A percentile compares a stretch with the other conserved stretches of the same genome.
phyloP scores from a whole-genome alignment of 2,888 invertebrate genomes.

The Lasioglossum zephyrum region DNA sequence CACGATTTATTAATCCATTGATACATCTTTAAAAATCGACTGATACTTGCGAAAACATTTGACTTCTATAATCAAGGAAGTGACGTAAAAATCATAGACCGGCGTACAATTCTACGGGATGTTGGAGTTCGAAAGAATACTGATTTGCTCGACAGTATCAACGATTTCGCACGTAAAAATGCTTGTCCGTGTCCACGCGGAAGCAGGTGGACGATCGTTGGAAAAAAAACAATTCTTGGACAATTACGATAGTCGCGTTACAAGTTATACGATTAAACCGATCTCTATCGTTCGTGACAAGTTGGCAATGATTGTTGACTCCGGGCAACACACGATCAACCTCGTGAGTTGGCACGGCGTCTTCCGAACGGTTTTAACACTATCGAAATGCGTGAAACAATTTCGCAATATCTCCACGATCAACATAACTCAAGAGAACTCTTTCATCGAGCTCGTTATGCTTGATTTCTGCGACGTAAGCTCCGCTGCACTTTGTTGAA shows the following conservation, averaged over 20 bases:
- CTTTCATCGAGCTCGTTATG: not conserved
- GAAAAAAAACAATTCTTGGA: constrained; percentile 37
- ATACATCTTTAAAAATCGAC: constrained; percentile 75
- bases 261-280: constrained; percentile 33
- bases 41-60: constrained; percentile 73
- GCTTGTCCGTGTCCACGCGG: constrained; percentile 44
- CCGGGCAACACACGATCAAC: not conserved
- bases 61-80: constrained; percentile 69
- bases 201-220: constrained; percentile 40
- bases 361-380: not conserved
- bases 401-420: not conserved
- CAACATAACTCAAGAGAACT: not conserved
- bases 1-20: constrained; percentile 75
- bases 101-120: constrained; percentile 62
- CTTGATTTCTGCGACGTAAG: not conserved
- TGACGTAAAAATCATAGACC: constrained; percentile 68
- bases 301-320: constrained; percentile 17
- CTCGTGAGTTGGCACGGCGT: not conserved
- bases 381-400: not conserved
- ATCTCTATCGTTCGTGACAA: constrained; percentile 55
- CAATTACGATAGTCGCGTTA: constrained; percentile 55
- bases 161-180: constrained; percentile 55
- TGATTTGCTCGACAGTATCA: constrained; percentile 57
- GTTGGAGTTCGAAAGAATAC: constrained; percentile 66
- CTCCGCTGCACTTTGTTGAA: not conserved